A percentile compares a stretch with the other conserved stretches of the same genome.
Conservation (phyloP, 2,888 invertebrate genomes). For the Trypoxylon attenuatum region DNA sequence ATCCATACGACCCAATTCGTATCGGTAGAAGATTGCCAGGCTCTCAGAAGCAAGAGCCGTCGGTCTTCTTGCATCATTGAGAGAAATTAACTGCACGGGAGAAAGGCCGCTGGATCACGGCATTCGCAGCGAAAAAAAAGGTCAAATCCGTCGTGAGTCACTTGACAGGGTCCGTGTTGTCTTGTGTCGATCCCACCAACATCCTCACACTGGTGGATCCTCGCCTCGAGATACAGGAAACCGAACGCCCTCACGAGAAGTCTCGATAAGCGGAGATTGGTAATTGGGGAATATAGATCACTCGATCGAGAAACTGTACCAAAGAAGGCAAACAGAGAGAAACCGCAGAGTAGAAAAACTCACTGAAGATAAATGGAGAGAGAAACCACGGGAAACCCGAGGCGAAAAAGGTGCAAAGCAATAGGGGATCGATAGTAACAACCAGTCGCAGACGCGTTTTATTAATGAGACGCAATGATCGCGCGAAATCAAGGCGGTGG, state of each 20-base stretch:
- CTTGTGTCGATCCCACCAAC: not conserved
- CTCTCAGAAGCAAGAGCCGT: not conserved
- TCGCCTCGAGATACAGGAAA: not conserved
- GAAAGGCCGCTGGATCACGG: conserved; percentile 22
- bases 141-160: conserved; percentile 26
- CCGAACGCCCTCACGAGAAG: too few relatives aligned
- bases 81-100: conserved; percentile 37
- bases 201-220: not conserved
- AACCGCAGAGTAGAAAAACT: not conserved
- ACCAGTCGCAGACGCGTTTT: not conserved
- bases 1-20: conserved; percentile 12
- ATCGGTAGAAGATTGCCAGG: conserved; percentile 15
- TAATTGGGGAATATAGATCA: not conserved
- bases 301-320: not conserved
- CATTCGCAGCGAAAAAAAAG: conserved; percentile 22
- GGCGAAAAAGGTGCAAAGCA: not conserved
- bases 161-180: not conserved
- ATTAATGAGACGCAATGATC: not conserved
- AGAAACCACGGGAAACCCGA: not conserved
- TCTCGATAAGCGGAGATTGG: not conserved
- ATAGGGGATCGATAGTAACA: not conserved
- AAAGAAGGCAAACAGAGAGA: not conserved
- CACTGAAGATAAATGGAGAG: not conserved
- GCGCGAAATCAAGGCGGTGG: too few relatives aligned
- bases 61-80: not conserved